Evolutionary conservation across 1,140 invertebrate species (phyloP).

Genomic region (Sitodiplosis mosellana): DNA sequence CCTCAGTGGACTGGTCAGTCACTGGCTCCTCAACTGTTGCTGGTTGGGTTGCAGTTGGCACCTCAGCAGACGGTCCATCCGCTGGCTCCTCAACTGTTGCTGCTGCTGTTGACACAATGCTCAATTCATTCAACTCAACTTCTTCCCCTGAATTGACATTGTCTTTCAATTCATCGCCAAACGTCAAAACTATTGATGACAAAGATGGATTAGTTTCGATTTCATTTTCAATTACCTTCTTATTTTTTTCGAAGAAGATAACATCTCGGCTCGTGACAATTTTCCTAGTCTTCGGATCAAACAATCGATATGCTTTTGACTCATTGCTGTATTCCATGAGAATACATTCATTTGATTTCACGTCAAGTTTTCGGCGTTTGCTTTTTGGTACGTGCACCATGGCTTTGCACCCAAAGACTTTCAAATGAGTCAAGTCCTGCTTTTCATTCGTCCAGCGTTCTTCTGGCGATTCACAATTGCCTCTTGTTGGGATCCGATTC

Average conservation of each 20-base stretch:
- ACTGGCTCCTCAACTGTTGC: no score
- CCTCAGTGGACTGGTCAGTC: no score
- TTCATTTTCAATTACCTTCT: conserved; percentile 1
- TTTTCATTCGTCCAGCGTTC: conserved; percentile 12
- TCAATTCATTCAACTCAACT: not conserved
- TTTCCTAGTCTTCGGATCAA: conserved; percentile 9
- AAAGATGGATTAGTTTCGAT: not conserved
- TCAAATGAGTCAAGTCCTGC: conserved; percentile 10
- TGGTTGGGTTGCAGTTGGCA: no score
- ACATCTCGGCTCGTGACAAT: conserved; percentile 15
- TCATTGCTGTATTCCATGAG: conserved; percentile 21
- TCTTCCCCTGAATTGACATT: not conserved
- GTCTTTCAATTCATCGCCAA: not conserved
- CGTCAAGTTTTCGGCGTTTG: conserved; percentile 13
- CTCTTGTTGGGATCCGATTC: conserved; percentile 20
- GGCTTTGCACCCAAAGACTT: conserved; percentile 23
- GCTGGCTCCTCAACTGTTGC: no score
- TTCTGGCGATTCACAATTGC: conserved; percentile 10
- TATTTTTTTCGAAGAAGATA: conserved; percentile 14
- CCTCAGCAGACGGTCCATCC: no score
- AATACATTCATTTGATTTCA: conserved; percentile 12
- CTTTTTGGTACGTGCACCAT: conserved; percentile 19
- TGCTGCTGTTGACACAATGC: not conserved
- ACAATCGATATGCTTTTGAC: conserved; percentile 15
- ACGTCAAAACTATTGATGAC: not conserved